phyloP scores from a whole-genome alignment of 2,797 vertebrate species.

The Pipistrellus nathusii region DNA sequence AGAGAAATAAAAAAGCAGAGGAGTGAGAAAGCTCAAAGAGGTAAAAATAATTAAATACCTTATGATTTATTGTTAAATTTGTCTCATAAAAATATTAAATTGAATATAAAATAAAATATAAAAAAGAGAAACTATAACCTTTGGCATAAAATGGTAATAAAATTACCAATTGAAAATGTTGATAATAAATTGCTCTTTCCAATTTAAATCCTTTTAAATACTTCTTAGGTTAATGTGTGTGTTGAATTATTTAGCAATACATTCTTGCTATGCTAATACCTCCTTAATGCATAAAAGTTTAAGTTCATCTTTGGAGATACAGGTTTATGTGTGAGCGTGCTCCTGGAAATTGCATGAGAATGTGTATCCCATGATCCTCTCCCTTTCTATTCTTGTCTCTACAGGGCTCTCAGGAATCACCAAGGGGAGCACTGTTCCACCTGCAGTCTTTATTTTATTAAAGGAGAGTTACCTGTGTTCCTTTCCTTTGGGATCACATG shows the following conservation, averaged over 20 bases:
- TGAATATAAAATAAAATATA: constrained; percentile 52
- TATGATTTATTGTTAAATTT: constrained; percentile 32
- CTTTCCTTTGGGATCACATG: not conserved
- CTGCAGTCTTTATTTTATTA: not conserved
- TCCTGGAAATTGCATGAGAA: not conserved
- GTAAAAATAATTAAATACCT: constrained; percentile 50
- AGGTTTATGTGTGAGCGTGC: not conserved
- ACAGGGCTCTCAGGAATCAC: rapidly evolving
- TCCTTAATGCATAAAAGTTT: not conserved
- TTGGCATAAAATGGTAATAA: constrained; percentile 56
- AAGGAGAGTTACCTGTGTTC: not conserved
- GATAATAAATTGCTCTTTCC: constrained; percentile 22
- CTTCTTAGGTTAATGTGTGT: not conserved
- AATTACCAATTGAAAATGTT: constrained; percentile 28
- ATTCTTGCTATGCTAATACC: not conserved
- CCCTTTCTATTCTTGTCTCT: not conserved
- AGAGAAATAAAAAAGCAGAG: not conserved
- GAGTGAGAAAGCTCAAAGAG: not conserved
- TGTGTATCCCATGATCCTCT: not conserved
- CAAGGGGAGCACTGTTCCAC: not conserved
- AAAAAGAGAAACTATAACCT: constrained; percentile 36
- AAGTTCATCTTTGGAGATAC: not conserved
- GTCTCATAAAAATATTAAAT: constrained; percentile 55
- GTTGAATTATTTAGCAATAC: constrained; percentile 38
- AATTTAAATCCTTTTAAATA: constrained; percentile 37